Conservation (phyloP, 2,888 invertebrate species). For the Archips crataeganus region DNA sequence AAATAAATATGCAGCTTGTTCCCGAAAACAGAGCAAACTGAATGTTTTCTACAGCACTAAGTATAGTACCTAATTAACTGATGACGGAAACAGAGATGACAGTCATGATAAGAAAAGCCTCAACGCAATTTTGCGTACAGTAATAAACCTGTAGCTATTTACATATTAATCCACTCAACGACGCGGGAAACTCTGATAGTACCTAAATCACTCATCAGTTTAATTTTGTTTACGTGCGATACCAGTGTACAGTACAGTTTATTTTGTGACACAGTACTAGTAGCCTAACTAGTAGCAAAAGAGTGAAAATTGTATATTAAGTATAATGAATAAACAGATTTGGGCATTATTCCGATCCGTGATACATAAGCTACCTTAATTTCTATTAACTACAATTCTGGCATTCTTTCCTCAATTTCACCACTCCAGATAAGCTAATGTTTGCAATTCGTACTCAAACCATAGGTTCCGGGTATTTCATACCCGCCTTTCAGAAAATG, state of each 20-base stretch:
- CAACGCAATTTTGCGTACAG: background rate
- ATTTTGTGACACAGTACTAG: background rate
- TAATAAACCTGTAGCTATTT: slow-evolving; percentile 2
- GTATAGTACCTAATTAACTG: background rate
- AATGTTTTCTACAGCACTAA: background rate
- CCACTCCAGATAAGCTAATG: background rate
- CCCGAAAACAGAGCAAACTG: too few species aligned
- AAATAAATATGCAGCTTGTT: too few species aligned
- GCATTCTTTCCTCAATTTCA: too few species aligned
- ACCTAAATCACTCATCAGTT: background rate
- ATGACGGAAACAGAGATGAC: slow-evolving; percentile 3
- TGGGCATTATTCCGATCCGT: too few species aligned
- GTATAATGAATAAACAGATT: background rate
- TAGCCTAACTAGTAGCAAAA: background rate
- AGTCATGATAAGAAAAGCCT: background rate
- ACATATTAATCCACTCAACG: slow-evolving; percentile 9
- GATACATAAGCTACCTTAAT: too few species aligned
- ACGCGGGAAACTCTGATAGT: background rate
- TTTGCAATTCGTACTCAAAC: background rate
- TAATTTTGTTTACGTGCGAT: background rate
- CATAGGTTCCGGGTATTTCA: background rate
- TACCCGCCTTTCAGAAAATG: background rate
- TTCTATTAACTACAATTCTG: too few species aligned
- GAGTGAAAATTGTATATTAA: background rate
- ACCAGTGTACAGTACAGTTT: too few species aligned